Evolutionary conservation across 2,113 vertebrate species (phyloP).

Genomic region (Callocephalon fimbriatum): DNA sequence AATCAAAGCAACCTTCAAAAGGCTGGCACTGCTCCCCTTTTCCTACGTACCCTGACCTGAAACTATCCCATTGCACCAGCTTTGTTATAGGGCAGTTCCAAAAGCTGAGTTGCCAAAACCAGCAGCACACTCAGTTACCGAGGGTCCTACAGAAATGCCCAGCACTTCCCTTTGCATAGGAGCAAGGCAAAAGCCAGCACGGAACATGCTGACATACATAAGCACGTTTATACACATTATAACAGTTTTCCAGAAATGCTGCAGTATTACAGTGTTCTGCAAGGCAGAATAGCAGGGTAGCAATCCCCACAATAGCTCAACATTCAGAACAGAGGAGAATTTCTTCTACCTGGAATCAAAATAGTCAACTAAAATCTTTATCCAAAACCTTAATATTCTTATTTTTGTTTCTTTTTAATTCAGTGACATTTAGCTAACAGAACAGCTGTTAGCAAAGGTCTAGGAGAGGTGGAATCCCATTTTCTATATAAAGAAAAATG

Average conservation of each 20-base stretch:
- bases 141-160: background rate
- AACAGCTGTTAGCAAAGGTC: constrained; percentile 76
- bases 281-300: background rate
- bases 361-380: constrained; percentile 55
- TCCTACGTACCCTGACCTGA: background rate
- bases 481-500: constrained; percentile 55
- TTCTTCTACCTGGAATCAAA: background rate
- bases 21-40: background rate
- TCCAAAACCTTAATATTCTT: constrained; percentile 30
- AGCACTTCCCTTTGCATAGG: background rate
- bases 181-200: background rate
- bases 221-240: fast-evolving
- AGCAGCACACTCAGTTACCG: background rate
- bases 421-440: constrained; percentile 75
- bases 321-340: background rate
- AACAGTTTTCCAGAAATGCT: background rate
- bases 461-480: constrained; percentile 64
- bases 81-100: background rate
- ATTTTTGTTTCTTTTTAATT: constrained; percentile 60
- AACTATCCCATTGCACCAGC: background rate
- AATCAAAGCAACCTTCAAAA: constrained; percentile 58
- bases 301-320: background rate
- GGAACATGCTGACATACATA: background rate
- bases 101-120: background rate
- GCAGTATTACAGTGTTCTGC: background rate